A percentile compares a stretch with the other conserved stretches of the same genome.
phyloP scores from a whole-genome alignment of 1,140 invertebrate species.

The Eurytemora carolleeae region DNA sequence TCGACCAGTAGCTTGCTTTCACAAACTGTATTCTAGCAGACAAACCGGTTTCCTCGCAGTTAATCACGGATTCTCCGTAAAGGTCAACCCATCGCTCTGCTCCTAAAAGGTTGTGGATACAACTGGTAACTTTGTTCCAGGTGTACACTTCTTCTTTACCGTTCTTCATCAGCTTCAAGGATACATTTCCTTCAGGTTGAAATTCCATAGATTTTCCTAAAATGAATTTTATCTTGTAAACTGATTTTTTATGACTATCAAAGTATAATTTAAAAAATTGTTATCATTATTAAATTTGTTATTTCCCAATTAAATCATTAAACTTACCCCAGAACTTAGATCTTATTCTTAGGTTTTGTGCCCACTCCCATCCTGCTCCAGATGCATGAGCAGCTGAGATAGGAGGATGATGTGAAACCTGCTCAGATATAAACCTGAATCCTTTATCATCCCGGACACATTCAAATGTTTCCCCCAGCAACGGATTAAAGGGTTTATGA shows the following conservation, averaged over 20 bases:
- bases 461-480: conserved; percentile 62
- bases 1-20: conserved; percentile 60
- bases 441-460: conserved; percentile 51
- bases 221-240: neutral
- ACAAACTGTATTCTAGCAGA: conserved; percentile 57
- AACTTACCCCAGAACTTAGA: conserved; percentile 79
- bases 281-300: neutral
- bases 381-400: conserved; percentile 59
- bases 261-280: neutral
- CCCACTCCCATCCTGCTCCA: conserved; percentile 49
- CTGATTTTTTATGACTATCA: neutral
- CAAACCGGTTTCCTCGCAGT: conserved; percentile 31
- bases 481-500: conserved; percentile 69
- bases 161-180: conserved; percentile 1
- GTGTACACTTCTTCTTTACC: conserved; percentile 26
- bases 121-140: conserved; percentile 62
- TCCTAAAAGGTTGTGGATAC: conserved; percentile 63
- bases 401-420: conserved; percentile 71
- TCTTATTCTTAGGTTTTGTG: conserved; percentile 59
- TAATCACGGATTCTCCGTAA: conserved; percentile 58
- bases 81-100: conserved; percentile 59
- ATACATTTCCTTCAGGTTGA: conserved; percentile 43
- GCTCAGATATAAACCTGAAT: conserved; percentile 49
- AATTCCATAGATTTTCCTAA: conserved; percentile 48
- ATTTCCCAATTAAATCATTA: too few relatives aligned